A percentile compares a stretch with the other conserved stretches of the same genome.
Evolutionary conservation across 2,888 invertebrate species (phyloP).

Genomic region (Auanema freiburgensis): DNA sequence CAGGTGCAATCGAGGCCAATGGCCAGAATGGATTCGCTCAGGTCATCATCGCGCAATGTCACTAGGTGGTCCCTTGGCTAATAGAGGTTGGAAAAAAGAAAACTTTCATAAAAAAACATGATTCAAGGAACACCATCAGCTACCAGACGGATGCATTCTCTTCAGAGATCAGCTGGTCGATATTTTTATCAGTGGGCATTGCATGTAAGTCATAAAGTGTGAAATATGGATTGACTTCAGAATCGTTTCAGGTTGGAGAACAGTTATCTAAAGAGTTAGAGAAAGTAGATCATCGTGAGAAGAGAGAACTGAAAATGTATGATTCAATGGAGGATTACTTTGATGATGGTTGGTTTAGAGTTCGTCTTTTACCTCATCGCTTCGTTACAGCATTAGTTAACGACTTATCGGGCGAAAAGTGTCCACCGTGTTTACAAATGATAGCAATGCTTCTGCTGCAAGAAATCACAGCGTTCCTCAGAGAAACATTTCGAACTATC

Average conservation of each 20-base stretch:
- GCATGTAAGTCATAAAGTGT: slow-evolving; percentile 6
- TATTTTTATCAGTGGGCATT: slow-evolving; percentile 88
- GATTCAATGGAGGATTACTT: slow-evolving; percentile 87
- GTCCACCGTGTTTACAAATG: slow-evolving; percentile 77
- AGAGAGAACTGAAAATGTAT: slow-evolving; percentile 66
- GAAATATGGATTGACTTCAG: not conserved
- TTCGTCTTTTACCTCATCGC: not conserved
- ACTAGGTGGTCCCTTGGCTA: slow-evolving; percentile 63
- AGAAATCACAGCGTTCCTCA: slow-evolving; percentile 92
- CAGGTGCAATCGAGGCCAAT: slow-evolving; percentile 94
- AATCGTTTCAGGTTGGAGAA: slow-evolving; percentile 71
- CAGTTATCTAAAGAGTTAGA: slow-evolving; percentile 85
- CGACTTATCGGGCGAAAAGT: slow-evolving; percentile 77
- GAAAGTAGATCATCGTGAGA: slow-evolving; percentile 65
- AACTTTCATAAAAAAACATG: slow-evolving; percentile 51
- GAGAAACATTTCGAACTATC: slow-evolving; percentile 86
- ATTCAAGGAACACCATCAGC: slow-evolving; percentile 42
- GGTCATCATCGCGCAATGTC: slow-evolving; percentile 39
- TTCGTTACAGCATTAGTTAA: slow-evolving; percentile 24
- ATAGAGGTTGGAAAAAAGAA: slow-evolving; percentile 68
- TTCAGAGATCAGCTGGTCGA: slow-evolving; percentile 89
- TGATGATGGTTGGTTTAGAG: slow-evolving; percentile 77
- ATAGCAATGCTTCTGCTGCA: slow-evolving; percentile 90
- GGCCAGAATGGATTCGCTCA: slow-evolving; percentile 81
- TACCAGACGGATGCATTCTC: slow-evolving; percentile 69